Evolutionary conservation across 2,888 invertebrate genomes (phyloP).

Genomic region (Megaustenia siamemsis): DNA sequence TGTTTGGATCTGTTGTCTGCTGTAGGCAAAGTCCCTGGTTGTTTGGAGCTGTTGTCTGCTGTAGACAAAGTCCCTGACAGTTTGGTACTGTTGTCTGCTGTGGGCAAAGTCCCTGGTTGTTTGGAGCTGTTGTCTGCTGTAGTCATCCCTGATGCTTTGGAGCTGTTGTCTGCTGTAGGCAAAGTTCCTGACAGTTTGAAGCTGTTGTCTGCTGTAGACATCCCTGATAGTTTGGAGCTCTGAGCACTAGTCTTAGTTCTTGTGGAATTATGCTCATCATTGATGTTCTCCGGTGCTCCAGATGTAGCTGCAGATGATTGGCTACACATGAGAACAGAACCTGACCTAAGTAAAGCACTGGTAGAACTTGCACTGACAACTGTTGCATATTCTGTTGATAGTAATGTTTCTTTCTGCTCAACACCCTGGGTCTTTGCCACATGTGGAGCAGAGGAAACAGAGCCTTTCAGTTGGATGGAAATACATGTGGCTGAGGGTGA

Average conservation of each 20-base stretch:
- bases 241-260: too few relatives aligned
- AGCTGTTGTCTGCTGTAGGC: too few relatives aligned
- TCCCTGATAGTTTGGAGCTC: too few relatives aligned
- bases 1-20: too few relatives aligned
- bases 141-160: too few relatives aligned
- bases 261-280: background rate
- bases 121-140: too few relatives aligned
- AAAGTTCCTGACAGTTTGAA: too few relatives aligned
- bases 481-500: background rate
- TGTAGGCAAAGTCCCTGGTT: background rate
- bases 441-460: background rate
- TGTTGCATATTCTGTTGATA: conserved; percentile 4
- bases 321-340: background rate
- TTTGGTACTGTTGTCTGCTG: too few relatives aligned
- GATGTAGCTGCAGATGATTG: background rate
- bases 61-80: too few relatives aligned
- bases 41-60: too few relatives aligned
- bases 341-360: background rate
- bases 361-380: background rate
- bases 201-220: too few relatives aligned
- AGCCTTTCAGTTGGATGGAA: background rate
- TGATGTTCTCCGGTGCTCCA: background rate
- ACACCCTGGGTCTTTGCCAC: background rate
- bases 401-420: background rate
- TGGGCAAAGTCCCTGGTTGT: too few relatives aligned